Conservation (phyloP, 2,888 invertebrate species). For the Pollenia griseotomentosa region DNA sequence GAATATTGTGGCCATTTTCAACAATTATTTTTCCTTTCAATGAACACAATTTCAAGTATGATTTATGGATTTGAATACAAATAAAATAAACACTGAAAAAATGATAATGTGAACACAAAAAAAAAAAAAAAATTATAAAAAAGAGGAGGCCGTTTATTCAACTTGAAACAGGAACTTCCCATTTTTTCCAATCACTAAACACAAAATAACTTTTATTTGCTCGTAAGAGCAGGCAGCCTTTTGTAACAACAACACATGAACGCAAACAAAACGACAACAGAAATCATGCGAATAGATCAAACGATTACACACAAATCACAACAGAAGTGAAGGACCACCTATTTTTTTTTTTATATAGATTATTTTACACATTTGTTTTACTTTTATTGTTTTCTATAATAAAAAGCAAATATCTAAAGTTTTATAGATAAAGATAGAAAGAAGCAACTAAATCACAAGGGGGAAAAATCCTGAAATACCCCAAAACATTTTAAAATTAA, state of each 20-base stretch:
- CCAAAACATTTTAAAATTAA: not conserved
- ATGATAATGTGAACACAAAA: constrained; percentile 7
- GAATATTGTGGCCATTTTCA: constrained; percentile 57
- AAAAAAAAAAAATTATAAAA: not conserved
- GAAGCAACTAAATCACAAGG: too few relatives aligned
- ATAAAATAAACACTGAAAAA: constrained; percentile 22
- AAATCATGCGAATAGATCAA: constrained; percentile 56
- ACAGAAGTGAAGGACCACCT: constrained; percentile 71
- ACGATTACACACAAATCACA: constrained; percentile 74
- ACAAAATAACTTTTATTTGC: constrained; percentile 56
- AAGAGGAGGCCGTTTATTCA: constrained; percentile 64
- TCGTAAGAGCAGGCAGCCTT: constrained; percentile 44
- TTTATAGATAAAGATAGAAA: too few relatives aligned
- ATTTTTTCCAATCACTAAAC: constrained; percentile 72
- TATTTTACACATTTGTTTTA: not conserved
- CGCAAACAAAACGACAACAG: constrained; percentile 19
- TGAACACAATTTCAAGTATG: constrained; percentile 52
- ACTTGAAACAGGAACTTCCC: constrained; percentile 74
- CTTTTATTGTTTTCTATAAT: constrained; percentile 24
- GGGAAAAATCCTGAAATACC: not conserved
- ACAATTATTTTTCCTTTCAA: constrained; percentile 55
- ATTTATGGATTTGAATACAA: constrained; percentile 62
- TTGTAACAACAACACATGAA: constrained; percentile 10
- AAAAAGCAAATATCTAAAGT: not conserved
- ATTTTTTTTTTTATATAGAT: constrained; percentile 40